phyloP scores from a whole-genome alignment of 2,888 invertebrate species.

The Drymonia ruficornis region DNA sequence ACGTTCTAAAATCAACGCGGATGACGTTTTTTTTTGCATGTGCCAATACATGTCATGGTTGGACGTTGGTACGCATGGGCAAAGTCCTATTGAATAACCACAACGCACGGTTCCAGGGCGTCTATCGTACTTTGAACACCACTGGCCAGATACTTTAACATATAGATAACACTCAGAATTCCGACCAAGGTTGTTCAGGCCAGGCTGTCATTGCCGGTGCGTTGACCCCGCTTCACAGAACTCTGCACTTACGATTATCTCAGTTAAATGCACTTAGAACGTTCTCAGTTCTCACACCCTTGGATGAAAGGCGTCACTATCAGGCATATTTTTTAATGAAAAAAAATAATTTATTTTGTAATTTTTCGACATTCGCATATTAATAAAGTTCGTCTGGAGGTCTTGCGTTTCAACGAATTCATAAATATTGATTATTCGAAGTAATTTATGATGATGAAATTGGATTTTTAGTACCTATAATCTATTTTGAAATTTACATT shows the following conservation, averaged over 20 bases:
- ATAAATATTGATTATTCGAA: background rate
- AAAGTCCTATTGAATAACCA: no score
- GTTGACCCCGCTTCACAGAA: slow-evolving; percentile 46
- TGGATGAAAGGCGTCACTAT: no score
- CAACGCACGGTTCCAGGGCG: no score
- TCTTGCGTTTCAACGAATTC: background rate
- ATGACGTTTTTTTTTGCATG: no score
- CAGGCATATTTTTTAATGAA: no score
- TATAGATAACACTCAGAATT: slow-evolving; percentile 40
- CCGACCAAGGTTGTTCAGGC: slow-evolving; percentile 40
- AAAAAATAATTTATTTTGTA: no score
- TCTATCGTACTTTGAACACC: slow-evolving; percentile 30
- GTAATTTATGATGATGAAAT: no score
- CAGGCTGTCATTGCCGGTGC: slow-evolving; percentile 43
- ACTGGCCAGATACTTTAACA: slow-evolving; percentile 12
- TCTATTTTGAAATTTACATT: no score
- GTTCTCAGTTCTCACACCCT: slow-evolving; percentile 10
- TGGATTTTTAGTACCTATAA: no score
- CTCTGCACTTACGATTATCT: slow-evolving; percentile 24
- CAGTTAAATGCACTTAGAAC: slow-evolving; percentile 21
- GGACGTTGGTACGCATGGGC: no score
- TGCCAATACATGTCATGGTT: no score
- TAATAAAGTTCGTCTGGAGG: background rate
- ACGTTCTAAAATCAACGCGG: no score
- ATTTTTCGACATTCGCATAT: background rate